phyloP scores from a whole-genome alignment of 2,888 invertebrate species.

The Apocheima hispidaria region DNA sequence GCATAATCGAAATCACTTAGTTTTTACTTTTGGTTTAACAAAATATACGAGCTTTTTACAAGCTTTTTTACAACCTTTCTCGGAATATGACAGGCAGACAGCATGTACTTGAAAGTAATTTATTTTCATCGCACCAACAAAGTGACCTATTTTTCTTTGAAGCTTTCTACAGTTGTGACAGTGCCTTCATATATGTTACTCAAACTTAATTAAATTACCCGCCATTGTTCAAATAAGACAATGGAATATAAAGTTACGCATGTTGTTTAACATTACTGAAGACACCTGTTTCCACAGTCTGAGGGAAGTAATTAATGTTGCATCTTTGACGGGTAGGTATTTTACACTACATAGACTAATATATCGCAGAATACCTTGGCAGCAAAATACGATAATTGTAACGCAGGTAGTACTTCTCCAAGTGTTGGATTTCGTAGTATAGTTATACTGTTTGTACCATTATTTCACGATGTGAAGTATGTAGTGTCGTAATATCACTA shows the following conservation, averaged over 20 bases:
- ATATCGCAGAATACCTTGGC: neutral
- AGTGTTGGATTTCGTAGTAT: too few species aligned
- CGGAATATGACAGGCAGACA: neutral
- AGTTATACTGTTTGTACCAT: too few species aligned
- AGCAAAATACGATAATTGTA: too few species aligned
- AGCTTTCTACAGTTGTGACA: conserved; percentile 5
- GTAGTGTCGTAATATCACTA: too few species aligned
- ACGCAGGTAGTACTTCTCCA: too few species aligned
- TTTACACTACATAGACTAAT: neutral
- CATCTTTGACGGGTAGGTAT: neutral
- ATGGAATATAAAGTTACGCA: conserved; percentile 53
- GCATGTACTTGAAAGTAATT: too few species aligned
- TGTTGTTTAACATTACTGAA: conserved; percentile 41
- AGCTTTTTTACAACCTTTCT: too few species aligned
- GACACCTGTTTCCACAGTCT: conserved; percentile 53
- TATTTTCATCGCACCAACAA: neutral
- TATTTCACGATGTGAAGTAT: too few species aligned
- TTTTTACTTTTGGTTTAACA: too few species aligned
- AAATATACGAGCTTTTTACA: too few species aligned
- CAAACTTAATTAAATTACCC: conserved; percentile 64
- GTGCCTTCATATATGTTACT: conserved; percentile 46
- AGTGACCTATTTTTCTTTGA: neutral
- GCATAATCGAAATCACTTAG: too few species aligned
- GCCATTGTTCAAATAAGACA: conserved; percentile 65
- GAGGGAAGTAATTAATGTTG: neutral